Base-by-base conservation (phyloP, 2,888 invertebrate genomes). In the Hemicrepidius hirtus region DNA sequence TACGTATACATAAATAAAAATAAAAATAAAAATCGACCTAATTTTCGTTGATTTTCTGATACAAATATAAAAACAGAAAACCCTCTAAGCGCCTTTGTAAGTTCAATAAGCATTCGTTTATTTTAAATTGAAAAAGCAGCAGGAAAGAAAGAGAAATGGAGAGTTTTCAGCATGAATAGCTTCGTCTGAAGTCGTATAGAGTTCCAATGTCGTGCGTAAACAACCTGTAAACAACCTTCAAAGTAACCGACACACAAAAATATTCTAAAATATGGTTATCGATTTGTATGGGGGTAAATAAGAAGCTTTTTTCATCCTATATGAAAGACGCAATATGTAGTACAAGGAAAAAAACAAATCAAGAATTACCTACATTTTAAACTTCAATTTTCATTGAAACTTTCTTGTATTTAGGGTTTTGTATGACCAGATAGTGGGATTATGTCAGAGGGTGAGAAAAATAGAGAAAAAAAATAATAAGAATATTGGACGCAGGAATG, bases 41-140 rank as follows among this genome's bases (percentile, higher is more conserved):
- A 32, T 32, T 32, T 28, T 32, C 7, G 32, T 5, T 24, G 24
- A 32, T 5, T 32, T 32, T 32, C 1, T 9, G 32, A 9, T 32
- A 7, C 32, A 7, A 1, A 9, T 32, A 9, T 9, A 9, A 32
- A 32, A 32, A 32, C 32, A 32, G 32, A 32, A 44, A 44, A 44
- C 44, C 16, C 18, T 4, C 13, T 16, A 44, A 44, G 18, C 16
- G 49, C 49, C 20, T 49, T 49, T 49, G n/a, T 24, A 24, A 28
- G 28, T 20, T 53, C 53, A 53, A 24, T 53, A 53, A 53, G 28
- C 53, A 28, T 28, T 28, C 53, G 24, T 53, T 53, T 53, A 53
- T 53, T 53, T 28, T 53, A 53, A 53, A 53, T 53, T 53, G 53
- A 53, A 53, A n/a, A 53, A 53, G 24, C 53, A 53, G 53, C 53